Base-by-base conservation (phyloP, 30 jellyfish, hydroid and myxozoan species). In the Pelagia noctiluca region DNA sequence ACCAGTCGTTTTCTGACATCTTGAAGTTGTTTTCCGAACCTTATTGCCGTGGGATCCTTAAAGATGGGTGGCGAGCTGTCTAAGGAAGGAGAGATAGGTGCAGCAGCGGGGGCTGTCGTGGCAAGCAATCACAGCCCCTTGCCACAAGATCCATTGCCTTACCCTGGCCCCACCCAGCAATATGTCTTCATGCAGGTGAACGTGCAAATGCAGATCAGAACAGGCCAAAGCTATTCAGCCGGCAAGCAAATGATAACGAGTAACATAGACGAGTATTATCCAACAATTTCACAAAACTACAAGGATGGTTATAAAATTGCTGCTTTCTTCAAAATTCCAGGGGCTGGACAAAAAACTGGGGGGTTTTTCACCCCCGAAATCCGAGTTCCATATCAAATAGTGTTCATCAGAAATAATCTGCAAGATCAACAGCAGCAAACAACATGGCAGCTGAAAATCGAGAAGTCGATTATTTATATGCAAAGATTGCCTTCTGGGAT, bases 81-180 rank as follows among this genome's bases (percentile, higher is more conserved):
- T n/a, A n/a, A n/a, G n/a, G n/a, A n/a, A n/a, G n/a, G n/a, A n/a
- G n/a, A n/a, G n/a, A n/a, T n/a, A n/a, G n/a, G n/a, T n/a, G n/a
- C n/a, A n/a, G n/a, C n/a, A n/a, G n/a, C n/a, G n/a, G 57, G 57
- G 16, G 16, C 57, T 5, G 57, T 42, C 12, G 16, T 42, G 16
- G 16, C 8, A 24, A 19, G 21, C 21, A 32, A 83, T 33, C 93
- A 70, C 12, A 71, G 63, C 12, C 57, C 83, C 10, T 61, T 84
- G 73, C 94, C 94, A 3, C 84, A 22, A 1, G 94, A 84, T 32
- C 94, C 36, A 36, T 82, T 72, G 21, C 94, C 94, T 0, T 84
- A 84, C 46, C 29, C 50, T 32, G 94, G 94, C 24, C 84, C 94
- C 2, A 19, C 25, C 19, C 42, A 11, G 33, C 89, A 84, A 60